Percentiles rank a stretch among this genome's conserved stretches.
Evolutionary conservation across 2,888 invertebrate species (phyloP).

Genomic region (Philereme transversata): DNA sequence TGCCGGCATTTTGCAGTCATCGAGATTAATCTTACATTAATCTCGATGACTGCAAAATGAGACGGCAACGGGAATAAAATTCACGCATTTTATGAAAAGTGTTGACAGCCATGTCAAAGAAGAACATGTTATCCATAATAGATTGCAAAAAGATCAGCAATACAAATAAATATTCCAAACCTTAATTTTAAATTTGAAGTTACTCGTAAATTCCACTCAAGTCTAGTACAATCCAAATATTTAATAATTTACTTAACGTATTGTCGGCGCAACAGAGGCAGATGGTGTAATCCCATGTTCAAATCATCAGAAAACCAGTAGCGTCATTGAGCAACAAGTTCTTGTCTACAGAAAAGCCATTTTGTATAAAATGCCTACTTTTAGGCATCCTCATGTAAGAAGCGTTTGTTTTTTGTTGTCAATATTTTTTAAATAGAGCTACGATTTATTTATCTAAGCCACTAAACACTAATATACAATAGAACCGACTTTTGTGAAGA

Average conservation of each 20-base stretch:
- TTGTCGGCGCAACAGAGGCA: slow-evolving; percentile 4
- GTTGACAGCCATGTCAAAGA: too few species aligned
- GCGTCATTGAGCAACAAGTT: slow-evolving; percentile 2
- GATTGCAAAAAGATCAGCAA: not conserved
- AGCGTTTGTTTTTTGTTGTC: too few species aligned
- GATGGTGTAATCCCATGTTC: slow-evolving; percentile 6
- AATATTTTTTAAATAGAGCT: too few species aligned
- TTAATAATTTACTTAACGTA: slow-evolving; percentile 1
- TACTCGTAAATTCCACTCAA: not conserved
- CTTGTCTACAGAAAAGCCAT: not conserved
- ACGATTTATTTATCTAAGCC: too few species aligned
- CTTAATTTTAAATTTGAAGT: not conserved
- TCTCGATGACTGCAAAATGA: too few species aligned
- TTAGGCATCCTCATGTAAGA: not conserved
- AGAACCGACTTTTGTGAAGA: too few species aligned
- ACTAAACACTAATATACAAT: too few species aligned
- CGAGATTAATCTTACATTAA: too few species aligned
- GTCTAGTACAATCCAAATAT: slow-evolving; percentile 2
- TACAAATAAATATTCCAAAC: not conserved
- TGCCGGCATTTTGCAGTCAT: too few species aligned
- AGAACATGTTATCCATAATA: too few species aligned
- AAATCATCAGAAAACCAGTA: slow-evolving; percentile 10
- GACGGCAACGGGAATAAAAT: too few species aligned
- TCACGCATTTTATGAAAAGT: too few species aligned
- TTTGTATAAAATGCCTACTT: not conserved